phyloP scores from a whole-genome alignment of 2,797 vertebrate genomes.

The Erpetoichthys calabaricus region DNA sequence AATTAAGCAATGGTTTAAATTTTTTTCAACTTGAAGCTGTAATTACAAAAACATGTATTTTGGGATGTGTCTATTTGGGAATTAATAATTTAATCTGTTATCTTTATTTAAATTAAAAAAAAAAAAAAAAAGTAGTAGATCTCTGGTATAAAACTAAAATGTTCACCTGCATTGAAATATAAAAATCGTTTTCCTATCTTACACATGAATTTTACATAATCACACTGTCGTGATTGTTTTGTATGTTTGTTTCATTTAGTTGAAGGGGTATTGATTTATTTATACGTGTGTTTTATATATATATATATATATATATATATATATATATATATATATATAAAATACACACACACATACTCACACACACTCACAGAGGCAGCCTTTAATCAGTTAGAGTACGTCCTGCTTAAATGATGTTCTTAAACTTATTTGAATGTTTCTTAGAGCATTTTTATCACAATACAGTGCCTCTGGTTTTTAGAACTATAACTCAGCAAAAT shows the following conservation, averaged over 20 bases:
- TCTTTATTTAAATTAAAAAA: too few species aligned
- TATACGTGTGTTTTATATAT: too few species aligned
- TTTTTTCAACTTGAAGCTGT: conserved; percentile 4
- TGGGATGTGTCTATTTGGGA: conserved; percentile 5
- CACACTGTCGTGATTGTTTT: conserved; percentile 19
- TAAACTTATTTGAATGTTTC: conserved; percentile 75
- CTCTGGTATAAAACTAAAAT: conserved; percentile 1
- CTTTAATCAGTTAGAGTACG: conserved; percentile 35
- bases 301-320: too few species aligned
- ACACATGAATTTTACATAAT: conserved; percentile 18
- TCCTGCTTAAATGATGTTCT: conserved; percentile 25
- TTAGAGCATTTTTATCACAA: conserved; percentile 62
- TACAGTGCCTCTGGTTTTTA: conserved; percentile 82
- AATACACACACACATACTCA: background rate
- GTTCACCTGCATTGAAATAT: conserved; percentile 3
- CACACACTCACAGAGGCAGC: conserved; percentile 16
- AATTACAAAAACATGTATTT: conserved; percentile 2
- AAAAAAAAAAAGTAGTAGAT: background rate
- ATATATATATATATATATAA: too few species aligned
- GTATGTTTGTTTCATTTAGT: conserved; percentile 9
- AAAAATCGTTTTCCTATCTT: conserved; percentile 16
- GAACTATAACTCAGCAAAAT: conserved; percentile 69
- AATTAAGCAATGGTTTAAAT: background rate
- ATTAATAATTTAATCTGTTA: background rate
- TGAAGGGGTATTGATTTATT: conserved; percentile 8